phyloP scores from a whole-genome alignment of 2,888 invertebrate genomes.

The Cryptus viduatorius region DNA sequence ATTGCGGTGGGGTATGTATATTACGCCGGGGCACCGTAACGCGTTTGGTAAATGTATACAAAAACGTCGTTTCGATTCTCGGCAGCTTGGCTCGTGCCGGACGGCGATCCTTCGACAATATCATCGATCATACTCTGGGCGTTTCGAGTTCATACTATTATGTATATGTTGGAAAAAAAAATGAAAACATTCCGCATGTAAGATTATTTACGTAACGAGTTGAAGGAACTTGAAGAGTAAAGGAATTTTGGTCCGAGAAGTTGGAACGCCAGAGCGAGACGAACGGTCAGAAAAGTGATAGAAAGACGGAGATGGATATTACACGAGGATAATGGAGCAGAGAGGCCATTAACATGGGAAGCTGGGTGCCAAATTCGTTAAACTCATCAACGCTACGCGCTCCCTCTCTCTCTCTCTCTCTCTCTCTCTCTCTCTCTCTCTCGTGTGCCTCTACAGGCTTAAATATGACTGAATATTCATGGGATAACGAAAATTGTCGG shows the following conservation, averaged over 20 bases:
- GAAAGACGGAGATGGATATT: slow-evolving; percentile 58
- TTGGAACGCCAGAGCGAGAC: neutral
- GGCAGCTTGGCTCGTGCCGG: slow-evolving; percentile 66
- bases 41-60: slow-evolving; percentile 33
- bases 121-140: slow-evolving; percentile 64
- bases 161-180: slow-evolving; percentile 36
- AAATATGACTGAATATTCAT: slow-evolving; percentile 72
- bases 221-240: slow-evolving; percentile 53
- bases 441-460: slow-evolving; percentile 13
- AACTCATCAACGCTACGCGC: slow-evolving; percentile 65
- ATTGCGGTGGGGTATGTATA: slow-evolving; percentile 15
- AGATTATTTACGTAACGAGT: slow-evolving; percentile 64
- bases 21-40: neutral
- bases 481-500: slow-evolving; percentile 66
- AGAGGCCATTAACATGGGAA: slow-evolving; percentile 68
- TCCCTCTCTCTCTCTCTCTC: neutral
- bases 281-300: neutral
- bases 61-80: slow-evolving; percentile 23
- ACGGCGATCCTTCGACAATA: slow-evolving; percentile 58
- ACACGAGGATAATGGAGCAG: slow-evolving; percentile 29
- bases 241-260: slow-evolving; percentile 23
- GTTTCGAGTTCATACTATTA: slow-evolving; percentile 25
- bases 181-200: slow-evolving; percentile 32
- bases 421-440: neutral
- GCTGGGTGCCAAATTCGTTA: slow-evolving; percentile 72